These are phyloP conservation scores for Lerema accius DNA, from an alignment of 1,140 invertebrate genomes.

Conservation along the genomic window DNA sequence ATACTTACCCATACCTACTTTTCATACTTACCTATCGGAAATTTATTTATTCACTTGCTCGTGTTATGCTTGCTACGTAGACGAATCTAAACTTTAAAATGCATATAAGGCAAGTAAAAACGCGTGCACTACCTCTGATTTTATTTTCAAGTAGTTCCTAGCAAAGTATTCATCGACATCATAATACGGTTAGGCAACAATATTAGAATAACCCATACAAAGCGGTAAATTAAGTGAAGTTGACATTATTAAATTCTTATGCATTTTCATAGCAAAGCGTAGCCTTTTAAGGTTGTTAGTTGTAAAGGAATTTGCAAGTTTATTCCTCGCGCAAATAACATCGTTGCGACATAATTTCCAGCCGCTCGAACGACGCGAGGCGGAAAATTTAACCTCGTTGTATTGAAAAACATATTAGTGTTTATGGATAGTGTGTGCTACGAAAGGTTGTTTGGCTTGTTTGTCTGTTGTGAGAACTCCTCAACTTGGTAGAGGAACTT, in stretches of 20 bases:
- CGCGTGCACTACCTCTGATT: background rate
- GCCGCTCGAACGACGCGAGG: background rate
- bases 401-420: slow-evolving; percentile 12
- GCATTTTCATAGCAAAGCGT: background rate
- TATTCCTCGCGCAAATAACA: slow-evolving; percentile 1
- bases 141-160: background rate
- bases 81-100: too few species aligned
- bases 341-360: slow-evolving; percentile 13
- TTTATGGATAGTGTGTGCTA: too few species aligned
- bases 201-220: background rate
- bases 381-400: slow-evolving; percentile 22
- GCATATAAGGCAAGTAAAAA: too few species aligned
- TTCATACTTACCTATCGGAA: too few species aligned
- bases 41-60: too few species aligned
- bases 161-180: background rate
- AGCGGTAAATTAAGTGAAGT: background rate
- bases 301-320: slow-evolving; percentile 7
- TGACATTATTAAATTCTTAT: slow-evolving; percentile 1
- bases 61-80: too few species aligned
- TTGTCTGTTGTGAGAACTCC: too few species aligned
- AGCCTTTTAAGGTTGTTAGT: background rate
- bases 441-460: background rate
- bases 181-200: background rate
- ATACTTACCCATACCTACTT: too few species aligned
- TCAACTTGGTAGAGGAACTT: too few species aligned